Evolutionary conservation across 1,140 invertebrate species (phyloP), one percentile per base, ranked within the genome.

Genomic region (Choristoneura fumiferana): DNA sequence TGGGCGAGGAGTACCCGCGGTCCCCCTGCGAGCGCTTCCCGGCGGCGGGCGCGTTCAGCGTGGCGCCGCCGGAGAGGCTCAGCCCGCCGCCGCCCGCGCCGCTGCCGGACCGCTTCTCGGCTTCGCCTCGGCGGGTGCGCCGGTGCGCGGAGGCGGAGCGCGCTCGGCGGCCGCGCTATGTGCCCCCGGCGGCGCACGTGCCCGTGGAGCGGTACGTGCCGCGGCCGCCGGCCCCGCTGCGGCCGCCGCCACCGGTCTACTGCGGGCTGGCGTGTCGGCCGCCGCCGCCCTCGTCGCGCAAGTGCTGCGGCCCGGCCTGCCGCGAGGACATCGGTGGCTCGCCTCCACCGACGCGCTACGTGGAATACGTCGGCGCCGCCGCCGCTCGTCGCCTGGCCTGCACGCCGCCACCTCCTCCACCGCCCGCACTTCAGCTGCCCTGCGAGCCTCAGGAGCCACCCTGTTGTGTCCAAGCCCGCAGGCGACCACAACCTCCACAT

Each of bases 201-300:
- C 93, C 93, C 5, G 93, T 94, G 40, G 93, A 94, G 79, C 89
- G 93, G 63, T 93, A 93, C 65, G 92, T 93, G 60, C 93, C 93
- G 35, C 89, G 92, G 60, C 92, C 92, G 36, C 92, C 92, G 37
- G 91, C 91, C 4, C 91, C 91, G 45, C 87, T 91, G 74, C 90
- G 82, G 10, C 91, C 56, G 57, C 86, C 76, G 54, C 80, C 78
- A 15, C 84, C 85, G 39, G 81, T 87, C 10, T 90, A 90, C 69
- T 90, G 87, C 65, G 86, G 84, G 62, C 58, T 87, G 75, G 88
- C 90, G 49, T 93, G 92, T 73, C 84, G 91, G 22, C 80, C 91
- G 54, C 81, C 90, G 1, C 80, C 88, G 3, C 87, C 86, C 6
- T 84, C 91, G 61, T 86, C 89, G 36, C 90, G 91, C 66, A 89